Evolutionary conservation across 2,888 invertebrate genomes (phyloP), one percentile per base, ranked within the genome.

Genomic region (Cosmopolites sordidus): DNA sequence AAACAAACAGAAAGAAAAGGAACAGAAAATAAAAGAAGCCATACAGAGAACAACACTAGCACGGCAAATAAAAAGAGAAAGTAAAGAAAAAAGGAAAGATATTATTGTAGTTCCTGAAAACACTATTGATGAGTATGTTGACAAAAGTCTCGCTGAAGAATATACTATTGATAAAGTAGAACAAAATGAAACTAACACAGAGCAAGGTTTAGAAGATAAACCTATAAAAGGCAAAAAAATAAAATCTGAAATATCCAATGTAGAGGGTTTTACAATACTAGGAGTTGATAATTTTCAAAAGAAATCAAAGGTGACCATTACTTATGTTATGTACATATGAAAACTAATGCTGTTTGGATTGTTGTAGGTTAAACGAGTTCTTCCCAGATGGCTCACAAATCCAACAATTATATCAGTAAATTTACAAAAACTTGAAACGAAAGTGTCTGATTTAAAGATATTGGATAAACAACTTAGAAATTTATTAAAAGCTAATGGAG

Each of bases 351-450:
- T 15, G 12, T 5, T 37, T 41, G 5, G 5, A n/a, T n/a, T n/a
- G n/a, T 40, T 57, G 66, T 62, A 84, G 84, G 84, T 90, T 0
- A 82, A 85, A 66, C 77, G 91, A 71, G 83, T 91, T 4, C 74
- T 96, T 41, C 95, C 96, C 1, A 78, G 86, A 59, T 97, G 96
- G 96, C 72, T 97, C 29, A 82, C 88, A 1, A 80, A 89, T 68
- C 92, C 96, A 2, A 82, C 82, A 38, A 73, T 87, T 43, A 82
- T 96, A 51, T 83, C 88, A n/a, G 83, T 83, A 12, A 83, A 86
- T 68, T 76, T 92, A 43, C 78, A 81, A 65, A 75, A 79, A 52
- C 71, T 79, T 33, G 73, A 76, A 46, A 75, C 74, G 56, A 75
- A 75, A 66, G 75, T 82, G 40, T 78, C 82, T 11, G 76, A 81